Conservation (phyloP, 1,140 invertebrate species). For the Teleogryllus occipitalis region DNA sequence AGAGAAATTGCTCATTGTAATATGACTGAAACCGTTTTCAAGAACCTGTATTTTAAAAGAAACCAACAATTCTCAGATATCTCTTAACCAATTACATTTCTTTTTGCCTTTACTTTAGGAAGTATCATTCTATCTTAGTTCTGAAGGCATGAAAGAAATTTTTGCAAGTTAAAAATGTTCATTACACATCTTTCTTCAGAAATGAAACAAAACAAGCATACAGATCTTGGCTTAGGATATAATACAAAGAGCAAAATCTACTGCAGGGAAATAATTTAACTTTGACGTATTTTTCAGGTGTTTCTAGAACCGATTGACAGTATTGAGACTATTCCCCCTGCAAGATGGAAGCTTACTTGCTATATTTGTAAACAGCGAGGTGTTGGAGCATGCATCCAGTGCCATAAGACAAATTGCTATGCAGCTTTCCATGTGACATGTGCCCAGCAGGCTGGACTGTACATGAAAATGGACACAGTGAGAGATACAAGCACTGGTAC, state of each 20-base stretch:
- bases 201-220: not conserved
- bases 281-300: slow-evolving; percentile 36
- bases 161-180: no score
- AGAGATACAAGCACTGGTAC: slow-evolving; percentile 42
- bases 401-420: slow-evolving; percentile 93
- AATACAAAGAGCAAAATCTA: no score
- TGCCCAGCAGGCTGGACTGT: slow-evolving; percentile 88
- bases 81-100: no score
- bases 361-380: slow-evolving; percentile 93
- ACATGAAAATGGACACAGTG: slow-evolving; percentile 94
- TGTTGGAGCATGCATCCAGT: slow-evolving; percentile 95
- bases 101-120: no score
- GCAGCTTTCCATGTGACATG: slow-evolving; percentile 98
- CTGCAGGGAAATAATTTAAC: not conserved
- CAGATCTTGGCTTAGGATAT: no score
- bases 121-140: no score
- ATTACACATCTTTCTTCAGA: no score
- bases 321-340: slow-evolving; percentile 89
- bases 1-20: no score
- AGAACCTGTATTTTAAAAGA: no score
- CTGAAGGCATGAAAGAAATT: no score
- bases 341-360: slow-evolving; percentile 90
- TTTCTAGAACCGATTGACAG: slow-evolving; percentile 97
- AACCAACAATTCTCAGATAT: no score
- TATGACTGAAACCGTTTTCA: no score